A percentile compares a stretch with the other conserved stretches of the same genome.
These are phyloP conservation scores for Maniola jurtina DNA, from an alignment of 1,140 invertebrate species.

Conservation along the genomic window DNA sequence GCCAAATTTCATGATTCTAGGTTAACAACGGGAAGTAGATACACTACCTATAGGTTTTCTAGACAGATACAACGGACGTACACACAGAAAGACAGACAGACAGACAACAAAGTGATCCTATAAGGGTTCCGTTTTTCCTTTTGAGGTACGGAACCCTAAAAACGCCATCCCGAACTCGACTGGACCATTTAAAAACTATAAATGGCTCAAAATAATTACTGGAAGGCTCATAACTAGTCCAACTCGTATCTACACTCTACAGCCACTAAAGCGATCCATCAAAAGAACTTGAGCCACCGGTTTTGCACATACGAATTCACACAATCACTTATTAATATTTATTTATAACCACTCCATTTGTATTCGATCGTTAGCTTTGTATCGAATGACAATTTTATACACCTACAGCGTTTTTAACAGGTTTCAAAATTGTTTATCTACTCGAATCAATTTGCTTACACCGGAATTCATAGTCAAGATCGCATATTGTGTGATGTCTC, in stretches of 20 bases:
- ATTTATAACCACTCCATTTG: not conserved
- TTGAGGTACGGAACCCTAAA: too few relatives aligned
- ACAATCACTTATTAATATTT: conserved; percentile 19
- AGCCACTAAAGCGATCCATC: conserved; percentile 18
- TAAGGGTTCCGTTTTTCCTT: too few relatives aligned
- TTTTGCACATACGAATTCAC: conserved; percentile 13
- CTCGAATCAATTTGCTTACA: not conserved
- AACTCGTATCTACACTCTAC: conserved; percentile 23
- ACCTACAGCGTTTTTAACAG: not conserved
- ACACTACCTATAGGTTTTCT: too few relatives aligned
- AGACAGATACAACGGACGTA: too few relatives aligned
- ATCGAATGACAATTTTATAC: not conserved
- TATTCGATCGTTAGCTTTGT: not conserved
- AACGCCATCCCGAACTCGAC: not conserved
- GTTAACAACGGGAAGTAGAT: too few relatives aligned
- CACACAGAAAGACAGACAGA: too few relatives aligned
- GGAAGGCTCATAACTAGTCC: conserved; percentile 31
- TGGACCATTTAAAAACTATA: not conserved
- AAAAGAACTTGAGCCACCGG: conserved; percentile 23
- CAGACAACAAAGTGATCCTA: too few relatives aligned
- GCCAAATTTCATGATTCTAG: too few relatives aligned
- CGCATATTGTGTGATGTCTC: too few relatives aligned
- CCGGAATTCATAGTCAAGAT: too few relatives aligned
- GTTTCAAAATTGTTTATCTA: conserved; percentile 9
- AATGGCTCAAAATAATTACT: not conserved